Evolutionary conservation across 2,888 invertebrate species (phyloP), one percentile per base, ranked within the genome.

Genomic region (Heliconius sara): DNA sequence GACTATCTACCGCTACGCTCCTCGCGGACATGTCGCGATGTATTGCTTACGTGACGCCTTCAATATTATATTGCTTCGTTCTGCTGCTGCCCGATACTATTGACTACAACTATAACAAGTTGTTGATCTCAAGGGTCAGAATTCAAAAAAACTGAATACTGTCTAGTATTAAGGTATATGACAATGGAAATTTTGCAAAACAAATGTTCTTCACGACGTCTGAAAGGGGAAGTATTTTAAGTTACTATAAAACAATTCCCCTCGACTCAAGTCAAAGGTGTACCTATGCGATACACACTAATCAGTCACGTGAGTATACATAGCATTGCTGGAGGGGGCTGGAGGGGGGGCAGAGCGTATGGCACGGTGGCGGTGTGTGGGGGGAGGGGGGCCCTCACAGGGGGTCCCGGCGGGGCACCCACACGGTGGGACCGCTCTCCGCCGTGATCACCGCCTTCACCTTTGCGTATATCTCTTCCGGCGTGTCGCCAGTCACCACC

Each of bases 381-480:
- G 96, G 95, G 95, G n/a, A 13, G 72, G n/a, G 96, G 96, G 67
- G 3, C 22, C 39, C 52, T 97, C 97, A 98, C 96, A 98, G 97
- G 95, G 98, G 97, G 95, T 99, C 99, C 91, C 99, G 98, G 84
- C 98, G 97, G 86, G 99, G 98, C 88, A 99, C 98, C 99, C 99
- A 99, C 93, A 99, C 99, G 88, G 96, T 97, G 90, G 99, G 98
- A 84, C 99, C 99, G 86, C 99, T 98, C 95, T 99, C 99, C 89
- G 98, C 98, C 87, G 97, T 96, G 91, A 99, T 99, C 87, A 99
- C 98, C 90, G 98, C 97, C 95, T 99, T 99, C 86, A 99, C 98
- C 95, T 98, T 98, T 86, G 97, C 96, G 96, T 99, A 99, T 88
- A 99, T 98, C 93, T 99, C 99, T 93, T 99, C 99, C 65, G 99